Base-by-base conservation (phyloP, 2,113 vertebrate genomes). In the western clawed frog (Xenopus tropicalis) region DNA sequence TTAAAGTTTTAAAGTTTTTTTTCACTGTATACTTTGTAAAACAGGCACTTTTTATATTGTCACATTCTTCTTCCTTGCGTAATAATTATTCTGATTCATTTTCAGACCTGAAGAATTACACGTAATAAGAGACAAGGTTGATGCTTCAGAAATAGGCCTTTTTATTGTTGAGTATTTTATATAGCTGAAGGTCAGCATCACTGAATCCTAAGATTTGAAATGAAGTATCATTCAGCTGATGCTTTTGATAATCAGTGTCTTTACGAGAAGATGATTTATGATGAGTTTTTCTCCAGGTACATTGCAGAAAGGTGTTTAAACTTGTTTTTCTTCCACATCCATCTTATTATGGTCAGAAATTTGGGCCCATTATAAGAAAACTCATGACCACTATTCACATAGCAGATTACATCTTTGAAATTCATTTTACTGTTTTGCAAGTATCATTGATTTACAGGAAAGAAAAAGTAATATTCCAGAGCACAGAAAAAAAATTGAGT, bases 291-390 rank as follows among this genome's bases (percentile, higher is more conserved):
- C 52, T 54, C 52, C 52, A 54, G 52, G 52, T 54, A 54, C n/a
- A 54, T 54, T 54, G 17, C 52, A 54, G 52, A n/a, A 54, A n/a
- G 16, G 19, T 12, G 16, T 54, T 54, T 54, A 54, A 54, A 20
- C 1, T 10, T 17, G 52, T 54, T 54, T 54, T 20, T 54, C 19
- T 54, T 54, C 2, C 52, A 54, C 19, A 54, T 54, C 7, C 19
- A 54, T 54, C 52, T 54, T 54, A 54, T n/a, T 54, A 54, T 54
- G 52, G 52, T 54, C 52, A n/a, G 52, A 54, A 54, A 54, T 54
- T 54, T 54, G 14, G 19, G 52, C 19, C 52, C 52, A 54, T 54
- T 54, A 54, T n/a, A 54, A n/a, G 52, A 54, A n/a, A 54, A n/a
- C n/a, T 54, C 52, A 54, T 54, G 52, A 54, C 3, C 16, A 54